phyloP scores from a whole-genome alignment of 2,888 invertebrate species.

The Drosophila fulvimacula region DNA sequence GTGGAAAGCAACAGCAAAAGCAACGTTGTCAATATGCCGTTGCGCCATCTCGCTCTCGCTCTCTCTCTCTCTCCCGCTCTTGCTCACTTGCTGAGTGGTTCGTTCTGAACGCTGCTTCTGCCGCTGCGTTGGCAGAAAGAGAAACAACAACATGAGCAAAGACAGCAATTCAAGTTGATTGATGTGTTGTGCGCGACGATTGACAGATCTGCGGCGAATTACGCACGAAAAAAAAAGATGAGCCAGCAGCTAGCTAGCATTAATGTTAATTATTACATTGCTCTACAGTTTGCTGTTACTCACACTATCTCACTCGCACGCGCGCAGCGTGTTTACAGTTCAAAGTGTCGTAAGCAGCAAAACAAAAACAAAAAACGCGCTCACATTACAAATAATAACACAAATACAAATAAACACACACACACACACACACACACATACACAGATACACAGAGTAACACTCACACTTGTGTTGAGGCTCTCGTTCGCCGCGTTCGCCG shows the following conservation, averaged over 20 bases:
- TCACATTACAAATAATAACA: conserved; percentile 33
- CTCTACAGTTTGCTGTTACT: conserved; percentile 14
- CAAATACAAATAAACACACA: conserved; percentile 24
- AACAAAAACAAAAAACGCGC: conserved; percentile 8
- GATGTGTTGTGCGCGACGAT: conserved; percentile 61
- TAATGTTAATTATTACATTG: conserved; percentile 38
- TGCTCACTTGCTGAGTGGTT: conserved; percentile 38
- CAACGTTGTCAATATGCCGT: conserved; percentile 25
- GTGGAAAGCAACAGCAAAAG: conserved; percentile 15
- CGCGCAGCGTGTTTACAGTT: conserved; percentile 31
- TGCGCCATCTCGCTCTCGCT: conserved; percentile 6
- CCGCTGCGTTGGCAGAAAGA: conserved; percentile 60
- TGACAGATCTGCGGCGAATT: conserved; percentile 57
- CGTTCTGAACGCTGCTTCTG: conserved; percentile 39
- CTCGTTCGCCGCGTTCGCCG: conserved; percentile 59
- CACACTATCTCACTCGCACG: conserved; percentile 21
- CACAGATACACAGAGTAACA: conserved; percentile 28
- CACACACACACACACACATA: conserved; percentile 16
- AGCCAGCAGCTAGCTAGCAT: conserved; percentile 17
- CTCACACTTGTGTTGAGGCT: conserved; percentile 45
- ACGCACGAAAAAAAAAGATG: conserved; percentile 35
- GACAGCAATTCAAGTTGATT: conserved; percentile 58
- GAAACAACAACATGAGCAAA: conserved; percentile 5
- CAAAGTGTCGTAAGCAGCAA: conserved; percentile 31
- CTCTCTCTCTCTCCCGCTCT: too few species aligned